phyloP scores from a whole-genome alignment of 2,113 vertebrate species.

The Leiothrix lutea region DNA sequence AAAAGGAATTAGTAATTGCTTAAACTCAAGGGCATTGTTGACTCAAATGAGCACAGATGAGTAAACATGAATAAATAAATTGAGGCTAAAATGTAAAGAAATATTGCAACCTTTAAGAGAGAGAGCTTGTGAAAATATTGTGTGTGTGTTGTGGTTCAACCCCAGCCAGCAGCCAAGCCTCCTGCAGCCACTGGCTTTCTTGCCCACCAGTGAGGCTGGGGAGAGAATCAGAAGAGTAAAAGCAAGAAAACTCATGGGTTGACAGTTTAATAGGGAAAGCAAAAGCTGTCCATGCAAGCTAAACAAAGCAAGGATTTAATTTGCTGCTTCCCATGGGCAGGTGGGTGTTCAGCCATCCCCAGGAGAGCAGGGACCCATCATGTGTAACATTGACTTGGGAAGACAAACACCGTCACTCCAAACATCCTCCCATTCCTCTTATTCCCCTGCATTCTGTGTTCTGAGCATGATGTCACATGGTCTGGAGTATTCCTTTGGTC shows the following conservation, averaged over 20 bases:
- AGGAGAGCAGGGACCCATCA: too few relatives aligned
- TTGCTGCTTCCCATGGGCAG: background rate
- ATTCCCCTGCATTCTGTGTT: rapidly evolving
- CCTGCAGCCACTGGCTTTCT: rapidly evolving
- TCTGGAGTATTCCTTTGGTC: background rate
- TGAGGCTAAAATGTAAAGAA: background rate
- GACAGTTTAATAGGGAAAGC: background rate
- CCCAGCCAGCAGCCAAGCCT: background rate
- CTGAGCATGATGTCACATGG: background rate
- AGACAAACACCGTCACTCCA: background rate
- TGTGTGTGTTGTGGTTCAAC: background rate
- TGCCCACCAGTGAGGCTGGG: background rate
- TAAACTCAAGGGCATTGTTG: background rate
- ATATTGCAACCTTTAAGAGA: background rate
- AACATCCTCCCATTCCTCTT: background rate
- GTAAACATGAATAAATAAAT: background rate
- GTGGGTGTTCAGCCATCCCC: background rate
- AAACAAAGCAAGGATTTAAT: background rate
- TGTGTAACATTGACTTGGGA: rapidly evolving
- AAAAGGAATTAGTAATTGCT: background rate
- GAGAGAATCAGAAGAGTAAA: background rate
- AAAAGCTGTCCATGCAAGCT: background rate
- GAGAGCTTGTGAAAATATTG: background rate
- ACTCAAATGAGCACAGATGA: background rate
- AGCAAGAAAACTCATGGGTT: background rate